Base-by-base conservation (phyloP, 2,797 vertebrate species). In the Tachyglossus aculeatus region DNA sequence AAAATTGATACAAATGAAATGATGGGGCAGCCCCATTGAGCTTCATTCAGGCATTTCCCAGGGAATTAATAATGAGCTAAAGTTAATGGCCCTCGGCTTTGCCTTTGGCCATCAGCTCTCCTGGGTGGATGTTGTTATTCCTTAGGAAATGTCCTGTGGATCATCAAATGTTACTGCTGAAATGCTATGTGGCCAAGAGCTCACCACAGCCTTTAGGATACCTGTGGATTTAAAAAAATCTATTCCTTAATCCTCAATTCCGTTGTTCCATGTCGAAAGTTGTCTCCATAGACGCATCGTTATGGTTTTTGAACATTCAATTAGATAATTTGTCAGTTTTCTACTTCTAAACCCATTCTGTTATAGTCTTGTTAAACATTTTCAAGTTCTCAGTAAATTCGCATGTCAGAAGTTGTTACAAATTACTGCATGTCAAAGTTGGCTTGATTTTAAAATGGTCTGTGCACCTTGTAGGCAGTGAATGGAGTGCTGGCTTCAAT, bases 21-120 rank as follows among this genome's bases (percentile, higher is more conserved):
- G 36, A 29, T 67, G 6, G 64, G 80, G 67, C 62, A 71, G 71
- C 33, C 69, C 38, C 70, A 0, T 0, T 76, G 63, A 76, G 77
- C 70, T 81, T 70, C 58, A 34, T 48, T 59, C 39, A 36, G 60
- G 63, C 83, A 86, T 82, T 91, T 88, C 77, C 33, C 68, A 18
- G 51, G 74, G 70, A 86, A 87, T 88, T 90, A 88, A 89, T 88
- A 78, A 81, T 63, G 43, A 71, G 53, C 18, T n/a, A 7, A 67
- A 80, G 69, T 87, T 82, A 90, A 90, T 88, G 86, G 82, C 71
- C 85, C 82, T 79, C 74, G 44, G 72, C 82, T 84, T 81, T 84
- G 78, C 80, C 78, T 86, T 48, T 78, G 76, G 87, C 73, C 78
- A 76, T 82, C 84, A 78, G 62, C 57, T 85, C 32, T 88, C 79